Base-by-base conservation (phyloP, 2,888 invertebrate genomes). In the Agapostemon virescens region DNA sequence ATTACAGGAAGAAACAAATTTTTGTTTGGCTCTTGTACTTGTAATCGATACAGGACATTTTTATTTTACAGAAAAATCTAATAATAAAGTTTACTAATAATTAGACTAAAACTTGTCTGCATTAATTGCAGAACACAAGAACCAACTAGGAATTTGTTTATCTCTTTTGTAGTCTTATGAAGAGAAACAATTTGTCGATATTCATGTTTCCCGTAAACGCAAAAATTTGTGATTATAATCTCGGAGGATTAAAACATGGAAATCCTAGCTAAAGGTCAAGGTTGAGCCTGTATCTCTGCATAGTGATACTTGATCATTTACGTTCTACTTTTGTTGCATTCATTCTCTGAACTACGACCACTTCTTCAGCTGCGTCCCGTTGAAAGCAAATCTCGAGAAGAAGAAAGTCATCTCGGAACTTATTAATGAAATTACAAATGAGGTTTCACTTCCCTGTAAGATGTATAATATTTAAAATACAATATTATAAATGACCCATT, bases 191-290 rank as follows among this genome's bases (percentile, higher is more conserved):
- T 33, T 2, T 5, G 33, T 33, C 5, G 33, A 5, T 33, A 9
- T 40, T 40, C 15, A 40, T 40, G 3, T 40, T 33, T 33, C 33
- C 33, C 5, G 33, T 33, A 33, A 33, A 33, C 5, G 5, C 33
- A 61, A 33, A 61, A 20, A 33, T 33, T 33, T 33, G 30, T 33
- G 33, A 61, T 20, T 30, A 36, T 36, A 61, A 20, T 30, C 17
- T 30, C 38, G 11, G 38, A 73, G n/a, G 52, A 66, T 40, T 40
- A 40, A 67, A 58, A 81, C 49, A 36, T 23, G 78, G 61, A 76
- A 74, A 76, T 23, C 55, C 33, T 45, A 42, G 33, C 23, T 30
- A 87, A 87, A 87, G 82, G 86, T 87, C 86, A 87, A 86, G 86
- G 87, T 80, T 87, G 81, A 77, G 69, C 68, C 73, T 76, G 26